phyloP scores from a whole-genome alignment of 2,888 invertebrate genomes.

The Mystacides longicornis region DNA sequence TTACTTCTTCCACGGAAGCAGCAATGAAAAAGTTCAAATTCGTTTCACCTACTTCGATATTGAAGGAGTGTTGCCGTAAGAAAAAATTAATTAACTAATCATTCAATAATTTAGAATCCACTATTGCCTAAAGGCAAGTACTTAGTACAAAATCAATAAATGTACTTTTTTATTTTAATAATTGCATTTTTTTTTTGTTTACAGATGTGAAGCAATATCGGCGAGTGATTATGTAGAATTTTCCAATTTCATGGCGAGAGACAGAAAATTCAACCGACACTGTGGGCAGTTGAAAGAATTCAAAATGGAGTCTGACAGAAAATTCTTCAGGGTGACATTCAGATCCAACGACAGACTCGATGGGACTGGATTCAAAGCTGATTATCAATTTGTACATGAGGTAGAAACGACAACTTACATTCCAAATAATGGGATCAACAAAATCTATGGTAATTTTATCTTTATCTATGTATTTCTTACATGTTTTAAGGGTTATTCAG shows the following conservation, averaged over 20 bases:
- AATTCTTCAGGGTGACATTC: constrained; percentile 93
- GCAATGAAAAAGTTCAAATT: constrained; percentile 70
- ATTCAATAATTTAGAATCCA: background rate
- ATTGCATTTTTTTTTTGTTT: constrained; percentile 27
- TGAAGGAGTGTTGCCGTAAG: constrained; percentile 91
- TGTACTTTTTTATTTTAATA: background rate
- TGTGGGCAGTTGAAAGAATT: constrained; percentile 82
- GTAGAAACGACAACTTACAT: constrained; percentile 51
- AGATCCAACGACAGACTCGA: constrained; percentile 90
- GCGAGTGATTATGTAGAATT: constrained; percentile 96
- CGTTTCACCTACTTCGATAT: constrained; percentile 90
- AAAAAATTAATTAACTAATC: background rate
- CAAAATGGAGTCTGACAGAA: constrained; percentile 78
- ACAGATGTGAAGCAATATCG: constrained; percentile 82
- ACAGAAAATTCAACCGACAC: constrained; percentile 80
- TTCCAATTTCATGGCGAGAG: constrained; percentile 86
- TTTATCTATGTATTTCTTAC: no score
- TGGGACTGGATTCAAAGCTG: constrained; percentile 88
- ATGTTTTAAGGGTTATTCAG: no score
- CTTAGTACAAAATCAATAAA: no score
- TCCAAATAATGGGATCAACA: constrained; percentile 30
- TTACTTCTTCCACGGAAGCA: constrained; percentile 80
- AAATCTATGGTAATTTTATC: background rate
- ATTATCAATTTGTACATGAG: constrained; percentile 76
- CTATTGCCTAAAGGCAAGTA: no score